These are phyloP conservation scores for Arnoldichthys spilopterus DNA, from an alignment of 2,797 vertebrate species.

Conservation along the genomic window DNA sequence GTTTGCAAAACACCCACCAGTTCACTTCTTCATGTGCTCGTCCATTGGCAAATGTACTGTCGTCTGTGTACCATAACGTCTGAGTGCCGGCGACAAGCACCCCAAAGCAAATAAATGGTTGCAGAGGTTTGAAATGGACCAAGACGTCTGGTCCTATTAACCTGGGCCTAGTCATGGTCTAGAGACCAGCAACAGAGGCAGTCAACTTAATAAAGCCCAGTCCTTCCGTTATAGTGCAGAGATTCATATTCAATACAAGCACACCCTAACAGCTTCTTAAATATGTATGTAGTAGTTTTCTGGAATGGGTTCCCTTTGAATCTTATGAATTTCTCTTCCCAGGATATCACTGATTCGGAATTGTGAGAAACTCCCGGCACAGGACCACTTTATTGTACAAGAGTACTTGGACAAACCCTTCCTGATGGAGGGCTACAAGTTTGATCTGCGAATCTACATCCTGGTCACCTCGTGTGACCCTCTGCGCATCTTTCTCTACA, in stretches of 20 bases:
- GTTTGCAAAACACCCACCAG: conserved; percentile 65
- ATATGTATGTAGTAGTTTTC: conserved; percentile 52
- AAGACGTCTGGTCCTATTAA: conserved; percentile 70
- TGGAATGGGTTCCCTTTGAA: conserved; percentile 62
- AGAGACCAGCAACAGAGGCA: conserved; percentile 63
- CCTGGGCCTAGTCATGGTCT: conserved; percentile 61
- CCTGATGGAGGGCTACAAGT: conserved; percentile 98
- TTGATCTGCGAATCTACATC: conserved; percentile 97
- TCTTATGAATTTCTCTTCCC: conserved; percentile 68
- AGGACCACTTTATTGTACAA: conserved; percentile 98
- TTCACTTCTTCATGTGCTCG: conserved; percentile 56
- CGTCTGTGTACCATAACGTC: conserved; percentile 68
- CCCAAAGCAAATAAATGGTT: conserved; percentile 76
- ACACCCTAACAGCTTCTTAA: conserved; percentile 60
- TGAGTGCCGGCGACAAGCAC: conserved; percentile 76
- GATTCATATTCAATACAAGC: conserved; percentile 42
- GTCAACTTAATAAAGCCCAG: conserved; percentile 54
- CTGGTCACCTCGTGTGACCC: conserved; percentile 97
- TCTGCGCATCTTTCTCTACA: conserved; percentile 95
- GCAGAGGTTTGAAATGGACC: conserved; percentile 66
- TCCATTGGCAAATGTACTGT: conserved; percentile 38
- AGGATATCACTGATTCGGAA: conserved; percentile 98
- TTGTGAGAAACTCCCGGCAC: conserved; percentile 94
- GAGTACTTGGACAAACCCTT: conserved; percentile 99
- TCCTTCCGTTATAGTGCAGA: conserved; percentile 33